These are phyloP conservation scores for Endotricha flammealis DNA, from an alignment of 2,888 invertebrate genomes.

Conservation along the genomic window DNA sequence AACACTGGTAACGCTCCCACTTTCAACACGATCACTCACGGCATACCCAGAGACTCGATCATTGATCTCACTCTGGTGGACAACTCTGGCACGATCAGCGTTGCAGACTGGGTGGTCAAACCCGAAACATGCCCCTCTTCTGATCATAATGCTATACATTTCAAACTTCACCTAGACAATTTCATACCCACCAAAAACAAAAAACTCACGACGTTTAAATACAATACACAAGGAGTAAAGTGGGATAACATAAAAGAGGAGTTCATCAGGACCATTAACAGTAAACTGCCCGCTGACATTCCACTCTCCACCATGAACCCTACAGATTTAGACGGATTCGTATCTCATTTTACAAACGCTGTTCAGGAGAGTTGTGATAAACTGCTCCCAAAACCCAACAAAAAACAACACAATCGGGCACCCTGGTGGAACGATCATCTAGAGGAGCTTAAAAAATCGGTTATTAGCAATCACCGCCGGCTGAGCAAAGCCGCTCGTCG, in stretches of 20 bases:
- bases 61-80: conserved; percentile 6
- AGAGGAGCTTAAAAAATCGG: conserved; percentile 5
- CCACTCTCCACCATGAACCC: background rate
- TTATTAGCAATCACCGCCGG: conserved; percentile 12
- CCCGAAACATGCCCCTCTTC: conserved; percentile 3
- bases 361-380: background rate
- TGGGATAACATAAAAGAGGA: background rate
- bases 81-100: background rate
- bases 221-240: conserved; percentile 6
- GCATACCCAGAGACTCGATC: conserved; percentile 2
- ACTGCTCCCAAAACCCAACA: background rate
- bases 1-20: conserved; percentile 8
- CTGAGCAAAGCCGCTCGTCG: background rate
- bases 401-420: background rate
- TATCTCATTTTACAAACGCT: background rate
- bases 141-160: conserved; percentile 16
- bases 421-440: conserved; percentile 15
- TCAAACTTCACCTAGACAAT: background rate
- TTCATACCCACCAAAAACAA: background rate
- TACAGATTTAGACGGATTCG: background rate
- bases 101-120: conserved; percentile 16
- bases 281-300: background rate
- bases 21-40: background rate
- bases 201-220: conserved; percentile 10
- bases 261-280: background rate